Evolutionary conservation across 2,888 invertebrate genomes (phyloP).

Genomic region (Portevinia maculata): DNA sequence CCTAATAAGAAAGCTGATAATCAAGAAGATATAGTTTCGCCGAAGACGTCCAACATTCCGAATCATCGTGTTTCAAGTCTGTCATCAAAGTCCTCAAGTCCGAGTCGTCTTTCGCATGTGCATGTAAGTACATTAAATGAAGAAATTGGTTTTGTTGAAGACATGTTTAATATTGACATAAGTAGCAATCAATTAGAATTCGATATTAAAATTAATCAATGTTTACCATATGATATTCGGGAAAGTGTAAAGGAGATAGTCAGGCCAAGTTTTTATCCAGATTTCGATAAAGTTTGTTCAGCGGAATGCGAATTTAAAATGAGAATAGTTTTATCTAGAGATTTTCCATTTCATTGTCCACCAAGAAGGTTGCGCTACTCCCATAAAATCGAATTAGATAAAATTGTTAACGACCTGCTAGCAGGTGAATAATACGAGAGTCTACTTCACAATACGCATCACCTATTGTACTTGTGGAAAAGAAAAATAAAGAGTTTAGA

Average conservation of each 20-base stretch:
- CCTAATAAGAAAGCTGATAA: constrained; percentile 8
- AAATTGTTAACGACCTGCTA: too few species aligned
- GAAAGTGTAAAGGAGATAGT: constrained; percentile 25
- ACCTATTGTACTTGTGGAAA: too few species aligned
- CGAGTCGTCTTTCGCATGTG: too few species aligned
- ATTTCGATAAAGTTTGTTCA: constrained; percentile 13
- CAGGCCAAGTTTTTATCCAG: constrained; percentile 27
- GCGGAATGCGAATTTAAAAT: constrained; percentile 6
- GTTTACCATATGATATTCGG: constrained; percentile 14
- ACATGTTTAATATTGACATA: constrained; percentile 41
- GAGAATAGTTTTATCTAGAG: too few species aligned
- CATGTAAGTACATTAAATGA: too few species aligned
- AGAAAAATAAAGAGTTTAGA: too few species aligned
- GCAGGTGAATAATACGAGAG: too few species aligned
- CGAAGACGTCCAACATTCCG: constrained; percentile 6
- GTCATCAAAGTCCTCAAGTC: constrained; percentile 4
- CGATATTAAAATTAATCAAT: constrained; percentile 39
- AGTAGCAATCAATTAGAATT: constrained; percentile 9
- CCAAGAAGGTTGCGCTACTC: constrained; percentile 27
- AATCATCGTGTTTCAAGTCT: constrained; percentile 14
- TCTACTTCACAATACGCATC: too few species aligned
- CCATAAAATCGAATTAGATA: constrained; percentile 26
- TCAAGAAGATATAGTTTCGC: constrained; percentile 18
- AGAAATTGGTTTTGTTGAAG: constrained; percentile 22
- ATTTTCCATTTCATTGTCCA: constrained; percentile 35